phyloP scores from a whole-genome alignment of 2,888 invertebrate species.

The Linyphia triangularis region DNA sequence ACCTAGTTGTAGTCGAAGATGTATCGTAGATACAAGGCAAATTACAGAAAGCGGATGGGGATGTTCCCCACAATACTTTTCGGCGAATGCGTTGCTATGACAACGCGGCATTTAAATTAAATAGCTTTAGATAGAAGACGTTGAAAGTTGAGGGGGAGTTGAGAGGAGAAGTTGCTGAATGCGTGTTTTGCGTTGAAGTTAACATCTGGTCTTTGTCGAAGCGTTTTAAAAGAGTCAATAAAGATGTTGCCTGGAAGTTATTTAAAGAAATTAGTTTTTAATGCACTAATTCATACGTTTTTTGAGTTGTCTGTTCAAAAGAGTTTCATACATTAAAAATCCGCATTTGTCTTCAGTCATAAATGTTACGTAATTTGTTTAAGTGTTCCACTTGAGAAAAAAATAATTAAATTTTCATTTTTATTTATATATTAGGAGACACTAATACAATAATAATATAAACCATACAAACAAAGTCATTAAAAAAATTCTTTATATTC shows the following conservation, averaged over 20 bases:
- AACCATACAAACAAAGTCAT: too few relatives aligned
- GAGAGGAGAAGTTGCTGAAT: neutral
- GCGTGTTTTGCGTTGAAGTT: neutral
- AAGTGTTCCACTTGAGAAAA: too few relatives aligned
- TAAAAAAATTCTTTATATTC: too few relatives aligned
- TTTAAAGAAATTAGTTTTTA: too few relatives aligned
- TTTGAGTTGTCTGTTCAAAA: too few relatives aligned
- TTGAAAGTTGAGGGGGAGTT: neutral
- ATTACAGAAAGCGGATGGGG: neutral
- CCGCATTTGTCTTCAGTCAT: too few relatives aligned
- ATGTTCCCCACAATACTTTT: neutral
- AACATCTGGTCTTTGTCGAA: neutral
- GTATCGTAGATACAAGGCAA: neutral
- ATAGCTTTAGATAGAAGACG: neutral
- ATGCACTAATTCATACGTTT: too few relatives aligned
- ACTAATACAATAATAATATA: too few relatives aligned
- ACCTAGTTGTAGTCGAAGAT: neutral
- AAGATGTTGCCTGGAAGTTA: neutral
- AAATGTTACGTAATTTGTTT: too few relatives aligned
- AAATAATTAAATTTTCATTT: too few relatives aligned
- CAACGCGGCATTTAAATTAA: conserved; percentile 25
- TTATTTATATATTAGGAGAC: too few relatives aligned
- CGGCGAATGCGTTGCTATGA: neutral
- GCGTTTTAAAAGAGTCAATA: neutral
- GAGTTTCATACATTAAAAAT: too few relatives aligned